These are phyloP conservation scores for Actinopyga echinites DNA, from an alignment of 53 echinoderm and acorn worm species.

Conservation along the genomic window DNA sequence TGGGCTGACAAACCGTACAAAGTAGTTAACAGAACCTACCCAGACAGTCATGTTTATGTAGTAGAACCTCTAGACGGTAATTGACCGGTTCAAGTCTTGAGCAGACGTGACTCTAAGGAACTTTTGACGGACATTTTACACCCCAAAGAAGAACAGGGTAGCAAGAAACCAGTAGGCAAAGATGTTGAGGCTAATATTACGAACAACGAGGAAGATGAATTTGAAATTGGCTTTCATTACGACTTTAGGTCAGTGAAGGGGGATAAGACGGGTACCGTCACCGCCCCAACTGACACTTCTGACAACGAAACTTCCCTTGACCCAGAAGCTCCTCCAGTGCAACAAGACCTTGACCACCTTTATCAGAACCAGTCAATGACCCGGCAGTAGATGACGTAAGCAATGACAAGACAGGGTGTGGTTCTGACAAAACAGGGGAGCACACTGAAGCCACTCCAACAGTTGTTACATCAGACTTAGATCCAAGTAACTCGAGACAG, in stretches of 20 bases:
- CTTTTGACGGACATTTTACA: conserved; percentile 13
- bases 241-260: neutral
- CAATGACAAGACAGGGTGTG: neutral
- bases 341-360: neutral
- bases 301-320: neutral
- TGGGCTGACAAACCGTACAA: too few relatives aligned
- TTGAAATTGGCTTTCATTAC: neutral
- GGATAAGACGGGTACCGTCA: neutral
- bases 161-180: neutral
- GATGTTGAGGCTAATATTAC: neutral
- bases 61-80: conserved; percentile 14
- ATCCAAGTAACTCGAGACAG: neutral
- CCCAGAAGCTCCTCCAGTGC: neutral
- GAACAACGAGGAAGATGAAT: neutral
- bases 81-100: conserved; percentile 40
- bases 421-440: conserved; percentile 65
- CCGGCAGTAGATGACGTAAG: neutral
- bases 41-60: too few relatives aligned
- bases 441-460: neutral
- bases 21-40: too few relatives aligned
- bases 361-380: neutral
- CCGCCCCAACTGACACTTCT: neutral
- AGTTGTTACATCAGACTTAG: neutral
- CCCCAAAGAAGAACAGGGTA: neutral
- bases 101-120: conserved; percentile 51